A percentile compares a stretch with the other conserved stretches of the same genome.
phyloP scores from a whole-genome alignment of 2,113 vertebrate species.

The Larimichthys polyactis region DNA sequence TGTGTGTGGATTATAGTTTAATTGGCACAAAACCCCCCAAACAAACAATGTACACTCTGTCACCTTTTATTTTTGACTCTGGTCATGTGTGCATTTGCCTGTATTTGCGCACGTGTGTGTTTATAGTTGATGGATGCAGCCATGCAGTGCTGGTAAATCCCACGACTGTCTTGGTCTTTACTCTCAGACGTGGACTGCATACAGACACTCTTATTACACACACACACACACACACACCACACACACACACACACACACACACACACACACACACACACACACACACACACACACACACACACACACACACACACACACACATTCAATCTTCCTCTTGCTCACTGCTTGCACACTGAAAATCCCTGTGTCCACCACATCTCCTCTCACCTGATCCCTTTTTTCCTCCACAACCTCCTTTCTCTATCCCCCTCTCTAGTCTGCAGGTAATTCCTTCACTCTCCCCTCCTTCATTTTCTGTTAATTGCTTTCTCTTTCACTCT shows the following conservation, averaged over 20 bases:
- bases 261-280: slow-evolving; percentile 32
- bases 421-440: neutral
- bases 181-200: slow-evolving; percentile 71
- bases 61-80: slow-evolving; percentile 41
- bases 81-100: slow-evolving; percentile 10
- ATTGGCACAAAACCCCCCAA: slow-evolving; percentile 31
- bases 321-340: slow-evolving; percentile 17
- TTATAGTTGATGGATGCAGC: slow-evolving; percentile 55
- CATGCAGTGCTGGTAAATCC: slow-evolving; percentile 70
- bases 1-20: slow-evolving; percentile 41
- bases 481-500: slow-evolving; percentile 12
- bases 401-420: slow-evolving; percentile 7
- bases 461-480: neutral
- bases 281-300: slow-evolving; percentile 38
- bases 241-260: slow-evolving; percentile 40
- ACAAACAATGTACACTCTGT: slow-evolving; percentile 1
- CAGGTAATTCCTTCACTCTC: neutral
- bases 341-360: slow-evolving; percentile 53
- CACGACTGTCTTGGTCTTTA: slow-evolving; percentile 61
- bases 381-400: slow-evolving; percentile 43
- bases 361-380: slow-evolving; percentile 44
- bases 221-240: slow-evolving; percentile 28
- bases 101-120: slow-evolving; percentile 31
- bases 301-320: slow-evolving; percentile 24
- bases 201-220: slow-evolving; percentile 60